Evolutionary conservation across 2,113 vertebrate genomes (phyloP).

Genomic region (Antechinus stuartii): DNA sequence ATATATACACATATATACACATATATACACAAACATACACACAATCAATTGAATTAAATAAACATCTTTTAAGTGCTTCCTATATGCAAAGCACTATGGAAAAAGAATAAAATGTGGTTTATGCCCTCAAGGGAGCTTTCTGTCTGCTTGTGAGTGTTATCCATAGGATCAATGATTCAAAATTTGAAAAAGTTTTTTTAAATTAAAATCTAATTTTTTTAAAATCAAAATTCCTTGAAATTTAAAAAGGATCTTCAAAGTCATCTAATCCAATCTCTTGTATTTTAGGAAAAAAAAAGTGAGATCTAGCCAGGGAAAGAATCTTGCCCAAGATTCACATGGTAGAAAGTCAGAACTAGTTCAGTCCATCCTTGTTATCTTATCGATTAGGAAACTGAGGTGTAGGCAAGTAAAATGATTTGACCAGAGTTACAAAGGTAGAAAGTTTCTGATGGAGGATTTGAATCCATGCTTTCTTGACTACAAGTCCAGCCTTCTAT

Average conservation of each 20-base stretch:
- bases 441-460: not conserved
- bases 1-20: no score
- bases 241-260: not conserved
- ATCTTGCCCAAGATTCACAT: not conserved
- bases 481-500: not conserved
- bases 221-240: no score
- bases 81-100: not conserved
- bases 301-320: not conserved
- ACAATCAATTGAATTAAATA: not conserved
- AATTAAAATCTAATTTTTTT: no score
- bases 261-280: not conserved
- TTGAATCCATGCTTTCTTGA: not conserved
- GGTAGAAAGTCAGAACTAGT: not conserved
- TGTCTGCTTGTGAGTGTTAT: not conserved
- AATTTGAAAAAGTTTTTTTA: no score
- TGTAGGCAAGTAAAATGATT: not conserved
- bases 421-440: not conserved
- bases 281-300: not conserved
- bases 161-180: not conserved
- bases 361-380: not conserved
- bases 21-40: no score
- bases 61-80: not conserved
- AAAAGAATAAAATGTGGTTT: not conserved
- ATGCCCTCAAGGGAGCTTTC: not conserved
- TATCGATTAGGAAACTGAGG: not conserved